Evolutionary conservation across 1,140 invertebrate species (phyloP), one percentile per base, ranked within the genome.

Genomic region (Panagrolaimus sp.): DNA sequence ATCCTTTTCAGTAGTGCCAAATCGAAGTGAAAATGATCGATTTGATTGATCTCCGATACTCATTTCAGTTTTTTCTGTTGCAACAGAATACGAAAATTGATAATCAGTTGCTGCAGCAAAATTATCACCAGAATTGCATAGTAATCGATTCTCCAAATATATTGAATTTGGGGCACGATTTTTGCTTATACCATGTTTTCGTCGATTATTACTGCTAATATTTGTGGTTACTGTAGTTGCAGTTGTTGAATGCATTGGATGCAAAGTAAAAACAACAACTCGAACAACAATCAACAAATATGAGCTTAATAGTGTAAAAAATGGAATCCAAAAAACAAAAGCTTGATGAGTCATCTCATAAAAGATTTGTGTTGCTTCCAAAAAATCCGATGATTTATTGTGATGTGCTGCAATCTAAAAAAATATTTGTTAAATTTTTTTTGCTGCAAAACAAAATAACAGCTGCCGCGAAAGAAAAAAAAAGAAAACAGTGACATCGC

Each of bases 281-380:
- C 66, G 69, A 14, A 77, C 20, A 14, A 79, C 71, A 45, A 78
- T 78, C 4, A 78, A 43, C 23, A 78, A 38, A 67, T 78, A 78
- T 9, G 76, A 79, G 48, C 62, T 42, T 51, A 73, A 42, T 11
- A 79, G 51, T 13, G 71, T 66, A 45, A 74, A 61, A 44, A 79
- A 78, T 8, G 76, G 76, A 46, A 80, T 74, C 64, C 74, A 75
- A 65, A 78, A 78, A n/a, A 80, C 77, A 13, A 69, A 45, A 5
- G 69, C 67, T 31, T 69, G 66, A 27, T 74, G 66, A 13, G 16
- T 62, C 16, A 78, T 51, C 51, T 78, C 76, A 65, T 78, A 78
- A 47, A 61, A 45, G 23, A 78, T n/a, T 43, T 76, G 65, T 23
- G 64, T 70, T 16, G 23, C 23, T 31, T 70, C 62, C 42, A 61